These are phyloP conservation scores for Drosophila asahinai DNA, from an alignment of 1,140 invertebrate species.

Conservation along the genomic window DNA sequence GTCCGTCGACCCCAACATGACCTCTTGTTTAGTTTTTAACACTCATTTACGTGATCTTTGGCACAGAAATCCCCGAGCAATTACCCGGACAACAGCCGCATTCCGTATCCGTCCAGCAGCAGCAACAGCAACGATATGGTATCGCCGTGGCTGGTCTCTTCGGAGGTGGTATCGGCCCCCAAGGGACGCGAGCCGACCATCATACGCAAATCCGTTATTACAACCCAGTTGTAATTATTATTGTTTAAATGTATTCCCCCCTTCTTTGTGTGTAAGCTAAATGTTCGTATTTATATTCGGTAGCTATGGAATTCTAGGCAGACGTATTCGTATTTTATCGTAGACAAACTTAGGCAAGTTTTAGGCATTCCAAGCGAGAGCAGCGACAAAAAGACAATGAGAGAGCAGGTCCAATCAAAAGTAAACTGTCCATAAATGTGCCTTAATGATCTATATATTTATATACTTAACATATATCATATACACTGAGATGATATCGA, in stretches of 20 bases:
- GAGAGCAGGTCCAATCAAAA: slow-evolving; percentile 79
- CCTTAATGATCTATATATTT: slow-evolving; percentile 76
- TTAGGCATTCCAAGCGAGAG: slow-evolving; percentile 70
- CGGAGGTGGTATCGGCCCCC: slow-evolving; percentile 88
- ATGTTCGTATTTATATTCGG: slow-evolving; percentile 76
- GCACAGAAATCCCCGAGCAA: slow-evolving; percentile 85
- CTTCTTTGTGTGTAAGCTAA: slow-evolving; percentile 65
- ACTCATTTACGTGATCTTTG: slow-evolving; percentile 43
- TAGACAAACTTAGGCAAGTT: slow-evolving; percentile 73
- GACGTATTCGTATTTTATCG: slow-evolving; percentile 48
- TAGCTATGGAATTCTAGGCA: slow-evolving; percentile 60
- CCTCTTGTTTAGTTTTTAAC: slow-evolving; percentile 2
- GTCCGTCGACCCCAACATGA: slow-evolving; percentile 12
- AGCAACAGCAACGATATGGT: slow-evolving; percentile 85
- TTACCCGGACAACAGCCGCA: slow-evolving; percentile 84
- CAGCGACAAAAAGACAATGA: slow-evolving; percentile 71
- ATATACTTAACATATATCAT: slow-evolving; percentile 56
- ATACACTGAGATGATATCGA: slow-evolving; percentile 53
- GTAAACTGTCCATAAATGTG: slow-evolving; percentile 81
- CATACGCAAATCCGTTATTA: slow-evolving; percentile 93
- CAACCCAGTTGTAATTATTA: slow-evolving; percentile 90
- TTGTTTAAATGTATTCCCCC: slow-evolving; percentile 60
- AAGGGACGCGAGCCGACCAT: slow-evolving; percentile 89
- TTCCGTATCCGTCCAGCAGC: slow-evolving; percentile 74
- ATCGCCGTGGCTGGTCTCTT: slow-evolving; percentile 92